phyloP scores from a whole-genome alignment of 2,888 invertebrate species.

The Balanococcus diminutus region DNA sequence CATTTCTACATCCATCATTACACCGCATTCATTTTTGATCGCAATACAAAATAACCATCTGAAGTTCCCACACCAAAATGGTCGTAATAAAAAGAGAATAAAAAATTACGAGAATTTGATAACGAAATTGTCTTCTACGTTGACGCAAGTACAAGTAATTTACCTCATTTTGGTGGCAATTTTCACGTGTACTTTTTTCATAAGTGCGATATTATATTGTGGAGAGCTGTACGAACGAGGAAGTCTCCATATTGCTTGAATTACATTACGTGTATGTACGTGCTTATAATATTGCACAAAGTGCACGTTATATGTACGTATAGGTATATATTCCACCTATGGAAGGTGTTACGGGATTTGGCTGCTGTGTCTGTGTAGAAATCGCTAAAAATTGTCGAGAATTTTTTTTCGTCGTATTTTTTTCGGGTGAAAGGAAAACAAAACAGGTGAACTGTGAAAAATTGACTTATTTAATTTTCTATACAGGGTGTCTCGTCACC shows the following conservation, averaged over 20 bases:
- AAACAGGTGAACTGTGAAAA: neutral
- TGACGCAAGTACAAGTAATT: neutral
- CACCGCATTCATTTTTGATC: neutral
- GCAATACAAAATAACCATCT: too few species aligned
- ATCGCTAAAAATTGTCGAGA: neutral
- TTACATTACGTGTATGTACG: neutral
- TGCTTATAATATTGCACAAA: neutral
- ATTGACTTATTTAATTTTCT: neutral
- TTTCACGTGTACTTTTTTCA: neutral
- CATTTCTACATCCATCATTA: neutral
- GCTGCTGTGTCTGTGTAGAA: neutral
- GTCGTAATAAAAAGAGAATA: neutral
- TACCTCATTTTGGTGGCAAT: neutral
- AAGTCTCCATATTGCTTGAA: neutral
- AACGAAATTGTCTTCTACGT: neutral
- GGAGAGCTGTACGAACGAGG: neutral
- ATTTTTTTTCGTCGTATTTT: neutral
- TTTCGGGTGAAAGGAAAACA: neutral
- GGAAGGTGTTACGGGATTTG: neutral
- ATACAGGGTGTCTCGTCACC: too few species aligned
- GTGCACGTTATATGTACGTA: neutral
- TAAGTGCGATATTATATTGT: neutral
- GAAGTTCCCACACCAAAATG: neutral
- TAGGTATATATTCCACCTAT: too few species aligned
- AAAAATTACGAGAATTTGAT: neutral